phyloP scores from a whole-genome alignment of 2,888 invertebrate species.

The Chouioia cunea region DNA sequence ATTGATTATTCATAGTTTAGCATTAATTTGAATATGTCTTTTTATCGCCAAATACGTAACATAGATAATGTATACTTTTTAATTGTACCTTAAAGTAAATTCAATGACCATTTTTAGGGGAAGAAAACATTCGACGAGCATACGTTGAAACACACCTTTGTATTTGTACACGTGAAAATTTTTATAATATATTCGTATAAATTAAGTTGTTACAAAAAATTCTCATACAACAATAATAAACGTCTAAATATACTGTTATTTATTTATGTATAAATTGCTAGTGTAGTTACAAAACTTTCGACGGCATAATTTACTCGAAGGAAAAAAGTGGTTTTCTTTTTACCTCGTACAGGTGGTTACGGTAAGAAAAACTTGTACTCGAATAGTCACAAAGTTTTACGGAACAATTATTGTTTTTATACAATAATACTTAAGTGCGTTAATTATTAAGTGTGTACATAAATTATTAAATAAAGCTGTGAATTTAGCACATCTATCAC shows the following conservation, averaged over 20 bases:
- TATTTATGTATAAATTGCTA: conserved; percentile 35
- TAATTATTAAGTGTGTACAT: conserved; percentile 23
- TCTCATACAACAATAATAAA: conserved; percentile 28
- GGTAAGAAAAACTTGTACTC: conserved; percentile 16
- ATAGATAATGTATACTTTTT: not conserved
- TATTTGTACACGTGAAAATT: conserved; percentile 29
- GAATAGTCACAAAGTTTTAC: conserved; percentile 16
- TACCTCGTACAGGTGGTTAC: no score
- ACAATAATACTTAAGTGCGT: conserved; percentile 34
- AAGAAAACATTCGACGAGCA: not conserved
- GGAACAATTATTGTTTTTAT: conserved; percentile 20
- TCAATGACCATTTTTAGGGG: not conserved
- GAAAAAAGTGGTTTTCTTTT: conserved; percentile 1
- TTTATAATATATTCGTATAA: conserved; percentile 20
- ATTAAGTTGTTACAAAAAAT: conserved; percentile 13
- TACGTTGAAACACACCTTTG: conserved; percentile 9
- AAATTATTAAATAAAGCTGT: conserved; percentile 23
- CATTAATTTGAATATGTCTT: no score
- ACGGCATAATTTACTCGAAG: conserved; percentile 23
- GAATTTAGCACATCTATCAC: conserved; percentile 15
- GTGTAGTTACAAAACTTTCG: conserved; percentile 35
- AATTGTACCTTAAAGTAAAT: not conserved
- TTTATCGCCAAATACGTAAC: conserved; percentile 1
- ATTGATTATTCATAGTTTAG: no score
- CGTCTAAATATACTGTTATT: conserved; percentile 28